Percentiles rank a stretch among this genome's conserved stretches.
phyloP scores from a whole-genome alignment of 2,888 invertebrate genomes.

The Fragum whitleyi region DNA sequence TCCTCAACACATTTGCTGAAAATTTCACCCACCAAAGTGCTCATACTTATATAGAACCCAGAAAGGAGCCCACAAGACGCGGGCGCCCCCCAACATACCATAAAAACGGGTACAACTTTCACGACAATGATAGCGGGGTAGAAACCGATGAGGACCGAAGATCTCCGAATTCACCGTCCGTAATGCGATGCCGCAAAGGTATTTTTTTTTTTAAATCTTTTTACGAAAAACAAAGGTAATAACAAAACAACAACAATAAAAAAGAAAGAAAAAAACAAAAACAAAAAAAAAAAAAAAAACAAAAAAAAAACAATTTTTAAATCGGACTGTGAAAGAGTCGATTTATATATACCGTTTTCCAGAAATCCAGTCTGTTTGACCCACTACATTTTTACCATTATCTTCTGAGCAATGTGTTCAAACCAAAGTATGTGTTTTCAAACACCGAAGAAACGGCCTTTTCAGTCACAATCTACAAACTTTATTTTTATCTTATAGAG shows the following conservation, averaged over 20 bases:
- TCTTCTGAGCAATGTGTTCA: too few species aligned
- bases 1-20: background rate
- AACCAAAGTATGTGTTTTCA: too few species aligned
- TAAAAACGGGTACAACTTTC: conserved; percentile 39
- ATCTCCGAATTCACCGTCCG: background rate
- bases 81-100: conserved; percentile 51
- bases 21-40: background rate
- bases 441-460: too few species aligned
- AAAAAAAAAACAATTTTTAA: too few species aligned
- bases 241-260: background rate
- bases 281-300: too few species aligned
- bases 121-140: conserved; percentile 31
- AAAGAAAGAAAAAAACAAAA: too few species aligned
- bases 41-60: background rate
- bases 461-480: too few species aligned
- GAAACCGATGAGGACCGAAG: conserved; percentile 45
- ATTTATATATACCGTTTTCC: background rate
- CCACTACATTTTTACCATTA: too few species aligned
- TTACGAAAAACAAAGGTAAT: background rate
- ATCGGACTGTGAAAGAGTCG: background rate
- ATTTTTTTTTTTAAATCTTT: too few species aligned
- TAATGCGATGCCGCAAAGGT: conserved; percentile 28
- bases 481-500: too few species aligned
- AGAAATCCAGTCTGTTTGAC: too few species aligned
- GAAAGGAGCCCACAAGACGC: conserved; percentile 28